Conservation (phyloP, 2,888 invertebrate species). For the Notocelia uddmanniana region DNA sequence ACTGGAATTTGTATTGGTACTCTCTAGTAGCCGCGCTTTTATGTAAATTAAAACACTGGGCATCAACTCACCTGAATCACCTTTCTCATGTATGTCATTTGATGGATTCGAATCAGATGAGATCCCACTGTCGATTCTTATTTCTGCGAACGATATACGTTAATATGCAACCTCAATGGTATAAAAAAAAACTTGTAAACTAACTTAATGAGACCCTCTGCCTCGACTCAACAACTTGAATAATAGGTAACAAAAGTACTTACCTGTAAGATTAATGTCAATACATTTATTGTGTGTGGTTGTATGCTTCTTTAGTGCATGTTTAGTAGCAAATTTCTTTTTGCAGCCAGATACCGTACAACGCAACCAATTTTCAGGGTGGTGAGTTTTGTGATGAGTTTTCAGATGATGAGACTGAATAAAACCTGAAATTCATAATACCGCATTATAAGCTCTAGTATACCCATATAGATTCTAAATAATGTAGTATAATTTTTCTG, state of each 20-base stretch:
- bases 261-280: constrained; percentile 53
- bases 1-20: too few relatives aligned
- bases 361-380: constrained; percentile 58
- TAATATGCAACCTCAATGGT: constrained; percentile 24
- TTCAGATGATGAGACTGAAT: constrained; percentile 78
- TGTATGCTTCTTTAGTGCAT: constrained; percentile 68
- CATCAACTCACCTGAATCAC: constrained; percentile 19
- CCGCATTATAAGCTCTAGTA: not conserved
- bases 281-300: constrained; percentile 56
- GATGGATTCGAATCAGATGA: constrained; percentile 61
- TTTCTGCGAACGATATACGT: constrained; percentile 59
- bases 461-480: too few relatives aligned
- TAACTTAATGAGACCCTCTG: not conserved
- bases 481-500: too few relatives aligned
- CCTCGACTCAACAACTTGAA: not conserved
- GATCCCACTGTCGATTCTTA: constrained; percentile 58
- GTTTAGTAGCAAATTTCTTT: constrained; percentile 67
- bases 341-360: constrained; percentile 63
- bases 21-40: too few relatives aligned
- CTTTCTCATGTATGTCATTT: constrained; percentile 44
- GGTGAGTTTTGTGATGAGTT: constrained; percentile 69
- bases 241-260: constrained; percentile 40
- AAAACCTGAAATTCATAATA: constrained; percentile 66
- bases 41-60: not conserved
- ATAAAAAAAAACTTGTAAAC: constrained; percentile 49